Conservation (phyloP, 2,888 invertebrate genomes). For the Pseudeuparius sepicola region DNA sequence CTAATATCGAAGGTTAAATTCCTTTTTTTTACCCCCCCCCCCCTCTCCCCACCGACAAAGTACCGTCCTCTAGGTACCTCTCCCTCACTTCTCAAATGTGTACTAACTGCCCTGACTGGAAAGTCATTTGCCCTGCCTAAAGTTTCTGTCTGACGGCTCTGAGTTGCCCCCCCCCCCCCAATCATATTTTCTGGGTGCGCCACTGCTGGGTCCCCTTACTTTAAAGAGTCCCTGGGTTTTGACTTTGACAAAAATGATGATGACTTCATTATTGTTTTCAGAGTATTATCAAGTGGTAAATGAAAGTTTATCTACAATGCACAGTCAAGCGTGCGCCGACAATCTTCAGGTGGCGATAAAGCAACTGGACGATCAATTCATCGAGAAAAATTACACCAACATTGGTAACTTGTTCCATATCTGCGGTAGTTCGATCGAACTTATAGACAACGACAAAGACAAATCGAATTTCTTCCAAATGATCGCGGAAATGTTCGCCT, state of each 20-base stretch:
- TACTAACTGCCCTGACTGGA: too few relatives aligned
- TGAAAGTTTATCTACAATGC: slow-evolving; percentile 55
- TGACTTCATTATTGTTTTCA: slow-evolving; percentile 37
- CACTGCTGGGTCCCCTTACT: too few relatives aligned
- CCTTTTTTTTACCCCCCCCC: too few relatives aligned
- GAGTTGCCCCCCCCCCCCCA: background rate
- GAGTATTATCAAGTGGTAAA: slow-evolving; percentile 79
- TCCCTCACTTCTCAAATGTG: too few relatives aligned
- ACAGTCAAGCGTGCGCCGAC: slow-evolving; percentile 42
- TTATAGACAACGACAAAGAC: slow-evolving; percentile 50
- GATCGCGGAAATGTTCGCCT: slow-evolving; percentile 79
- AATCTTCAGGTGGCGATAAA: slow-evolving; percentile 12
- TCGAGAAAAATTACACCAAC: slow-evolving; percentile 8
- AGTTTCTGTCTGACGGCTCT: too few relatives aligned
- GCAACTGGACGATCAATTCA: slow-evolving; percentile 15
- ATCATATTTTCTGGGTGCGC: slow-evolving; percentile 1
- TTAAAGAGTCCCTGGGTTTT: background rate
- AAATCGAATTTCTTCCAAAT: slow-evolving; percentile 61
- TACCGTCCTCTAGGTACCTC: too few relatives aligned
- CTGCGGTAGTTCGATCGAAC: slow-evolving; percentile 65
- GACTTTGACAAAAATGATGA: too few relatives aligned
- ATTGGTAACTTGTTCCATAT: slow-evolving; percentile 55
- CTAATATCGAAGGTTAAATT: too few relatives aligned
- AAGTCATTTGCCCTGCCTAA: too few relatives aligned
- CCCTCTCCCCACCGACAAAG: too few relatives aligned